These are phyloP conservation scores for Nezara viridula DNA, from an alignment of 2,888 invertebrate species.

Conservation along the genomic window DNA sequence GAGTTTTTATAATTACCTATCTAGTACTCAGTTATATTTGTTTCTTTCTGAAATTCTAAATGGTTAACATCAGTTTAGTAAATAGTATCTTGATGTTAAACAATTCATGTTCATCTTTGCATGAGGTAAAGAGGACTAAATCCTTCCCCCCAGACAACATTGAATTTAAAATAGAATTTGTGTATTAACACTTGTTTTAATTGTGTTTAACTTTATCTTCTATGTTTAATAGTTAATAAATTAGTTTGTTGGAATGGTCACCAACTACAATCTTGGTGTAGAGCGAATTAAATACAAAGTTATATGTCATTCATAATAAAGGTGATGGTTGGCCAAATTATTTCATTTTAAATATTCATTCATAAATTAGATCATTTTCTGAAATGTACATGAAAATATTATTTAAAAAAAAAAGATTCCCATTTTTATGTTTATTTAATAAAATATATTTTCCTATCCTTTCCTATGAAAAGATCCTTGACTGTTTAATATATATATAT, in stretches of 20 bases:
- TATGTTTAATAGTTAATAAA: neutral
- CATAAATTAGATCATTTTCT: too few relatives aligned
- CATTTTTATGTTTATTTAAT: too few relatives aligned
- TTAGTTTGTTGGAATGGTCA: neutral
- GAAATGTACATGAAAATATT: too few relatives aligned
- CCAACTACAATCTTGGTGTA: too few relatives aligned
- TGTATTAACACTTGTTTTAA: neutral
- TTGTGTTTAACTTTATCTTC: neutral
- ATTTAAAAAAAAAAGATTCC: too few relatives aligned
- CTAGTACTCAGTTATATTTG: neutral
- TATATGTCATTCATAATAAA: too few relatives aligned
- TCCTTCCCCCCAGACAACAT: neutral
- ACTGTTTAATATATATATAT: too few relatives aligned
- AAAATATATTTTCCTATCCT: too few relatives aligned
- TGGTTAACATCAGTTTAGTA: neutral
- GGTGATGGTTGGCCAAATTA: too few relatives aligned
- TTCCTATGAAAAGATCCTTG: too few relatives aligned
- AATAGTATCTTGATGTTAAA: neutral
- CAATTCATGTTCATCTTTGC: neutral
- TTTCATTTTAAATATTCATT: too few relatives aligned
- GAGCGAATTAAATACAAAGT: too few relatives aligned
- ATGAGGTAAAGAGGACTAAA: neutral
- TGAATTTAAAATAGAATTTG: neutral
- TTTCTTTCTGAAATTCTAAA: neutral
- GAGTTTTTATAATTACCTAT: neutral